phyloP scores from a whole-genome alignment of 2,113 vertebrate genomes.

The Platysternon megacephalum region DNA sequence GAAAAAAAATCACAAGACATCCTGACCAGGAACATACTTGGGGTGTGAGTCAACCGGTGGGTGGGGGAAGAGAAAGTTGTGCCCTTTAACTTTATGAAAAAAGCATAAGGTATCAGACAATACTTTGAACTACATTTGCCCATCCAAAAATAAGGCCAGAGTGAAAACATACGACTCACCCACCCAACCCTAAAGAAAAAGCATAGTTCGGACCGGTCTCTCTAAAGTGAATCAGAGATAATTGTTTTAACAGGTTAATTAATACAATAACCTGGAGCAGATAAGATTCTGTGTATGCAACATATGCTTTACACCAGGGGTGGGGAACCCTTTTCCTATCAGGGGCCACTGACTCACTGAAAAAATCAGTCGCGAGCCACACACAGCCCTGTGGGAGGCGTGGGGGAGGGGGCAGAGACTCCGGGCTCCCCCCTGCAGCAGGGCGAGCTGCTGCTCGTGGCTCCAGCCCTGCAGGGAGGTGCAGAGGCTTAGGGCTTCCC shows the following conservation, averaged over 20 bases:
- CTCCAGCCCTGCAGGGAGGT: no score
- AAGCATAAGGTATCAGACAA: conserved; percentile 70
- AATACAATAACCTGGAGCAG: neutral
- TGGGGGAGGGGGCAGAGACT: no score
- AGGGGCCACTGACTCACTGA: no score
- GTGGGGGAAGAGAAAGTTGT: conserved; percentile 58
- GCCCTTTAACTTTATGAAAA: conserved; percentile 71
- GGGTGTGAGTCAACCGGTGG: conserved; percentile 63
- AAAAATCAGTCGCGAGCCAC: no score
- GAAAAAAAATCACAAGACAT: conserved; percentile 10
- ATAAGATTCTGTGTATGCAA: neutral
- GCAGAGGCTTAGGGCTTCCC: no score
- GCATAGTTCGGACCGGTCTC: neutral
- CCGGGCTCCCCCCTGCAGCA: no score
- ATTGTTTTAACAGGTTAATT: neutral
- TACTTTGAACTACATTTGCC: conserved; percentile 8
- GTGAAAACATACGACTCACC: conserved; percentile 58
- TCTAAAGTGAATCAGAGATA: conserved; percentile 32
- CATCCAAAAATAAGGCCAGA: conserved; percentile 12
- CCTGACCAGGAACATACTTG: conserved; percentile 68
- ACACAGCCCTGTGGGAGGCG: no score
- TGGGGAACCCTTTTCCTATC: neutral
- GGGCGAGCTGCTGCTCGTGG: no score
- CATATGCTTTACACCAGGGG: neutral
- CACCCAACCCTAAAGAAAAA: conserved; percentile 38